Evolutionary conservation across 1,140 invertebrate species (phyloP).

Genomic region (Drosophila sp.): DNA sequence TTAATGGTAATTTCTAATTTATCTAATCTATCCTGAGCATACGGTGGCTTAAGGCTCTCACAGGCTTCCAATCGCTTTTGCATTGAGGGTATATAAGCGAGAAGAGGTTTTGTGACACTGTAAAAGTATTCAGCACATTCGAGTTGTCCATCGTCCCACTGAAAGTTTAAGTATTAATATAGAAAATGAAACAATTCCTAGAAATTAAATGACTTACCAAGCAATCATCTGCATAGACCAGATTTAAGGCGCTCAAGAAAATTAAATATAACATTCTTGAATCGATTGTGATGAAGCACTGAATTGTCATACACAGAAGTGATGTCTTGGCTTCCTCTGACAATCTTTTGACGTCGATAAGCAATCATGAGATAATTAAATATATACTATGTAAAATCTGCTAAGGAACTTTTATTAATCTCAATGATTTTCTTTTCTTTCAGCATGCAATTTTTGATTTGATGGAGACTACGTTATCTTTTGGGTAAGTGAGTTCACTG

Average conservation of each 20-base stretch:
- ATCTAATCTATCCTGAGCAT: not conserved
- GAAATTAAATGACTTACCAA: not conserved
- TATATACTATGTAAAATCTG: too few species aligned
- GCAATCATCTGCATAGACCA: not conserved
- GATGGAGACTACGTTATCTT: too few species aligned
- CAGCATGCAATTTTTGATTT: too few species aligned
- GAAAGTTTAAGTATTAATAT: not conserved
- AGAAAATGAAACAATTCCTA: not conserved
- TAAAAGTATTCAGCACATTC: not conserved
- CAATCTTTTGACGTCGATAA: too few species aligned
- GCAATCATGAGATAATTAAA: too few species aligned
- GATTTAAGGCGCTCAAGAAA: not conserved
- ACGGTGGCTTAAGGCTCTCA: not conserved
- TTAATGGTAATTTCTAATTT: not conserved
- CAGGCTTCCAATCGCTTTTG: not conserved
- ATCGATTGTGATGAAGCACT: too few species aligned
- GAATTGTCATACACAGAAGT: too few species aligned
- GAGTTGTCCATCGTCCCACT: not conserved
- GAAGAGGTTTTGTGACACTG: not conserved
- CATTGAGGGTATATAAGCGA: not conserved
- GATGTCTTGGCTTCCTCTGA: too few species aligned
- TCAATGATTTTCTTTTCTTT: too few species aligned
- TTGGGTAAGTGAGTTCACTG: too few species aligned
- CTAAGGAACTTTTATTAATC: too few species aligned
- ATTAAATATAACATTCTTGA: not conserved